phyloP scores from a whole-genome alignment of 2,888 invertebrate genomes.

The Zonitis immaculata region DNA sequence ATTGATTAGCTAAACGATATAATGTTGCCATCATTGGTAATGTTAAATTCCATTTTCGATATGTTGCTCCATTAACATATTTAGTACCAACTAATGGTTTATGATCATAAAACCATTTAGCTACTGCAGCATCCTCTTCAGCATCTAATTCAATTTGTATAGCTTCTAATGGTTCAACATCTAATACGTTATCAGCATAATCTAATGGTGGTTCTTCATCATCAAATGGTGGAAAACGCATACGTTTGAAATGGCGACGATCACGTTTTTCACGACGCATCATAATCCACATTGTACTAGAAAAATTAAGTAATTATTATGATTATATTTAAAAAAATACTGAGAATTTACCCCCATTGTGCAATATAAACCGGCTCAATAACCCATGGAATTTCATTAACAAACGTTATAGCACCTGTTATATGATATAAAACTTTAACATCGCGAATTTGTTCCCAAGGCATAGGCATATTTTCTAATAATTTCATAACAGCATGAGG shows the following conservation, averaged over 20 bases:
- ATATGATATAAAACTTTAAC: conserved; percentile 98
- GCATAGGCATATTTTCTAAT: conserved; percentile 99
- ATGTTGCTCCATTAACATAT: conserved; percentile 93
- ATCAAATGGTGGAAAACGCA: conserved; percentile 99
- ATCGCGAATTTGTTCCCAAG: conserved; percentile 99
- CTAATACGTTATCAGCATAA: conserved; percentile 98
- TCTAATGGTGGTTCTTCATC: conserved; percentile 99
- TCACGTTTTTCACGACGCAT: conserved; percentile 99
- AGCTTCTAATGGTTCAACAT: conserved; percentile 98
- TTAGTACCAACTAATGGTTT: conserved; percentile 90
- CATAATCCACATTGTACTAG: conserved; percentile 99
- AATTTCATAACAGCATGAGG: conserved; percentile 99
- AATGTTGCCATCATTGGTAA: conserved; percentile 97
- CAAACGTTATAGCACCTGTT: conserved; percentile 99
- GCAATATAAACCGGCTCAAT: conserved; percentile 99
- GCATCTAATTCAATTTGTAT: conserved; percentile 97
- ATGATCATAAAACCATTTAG: conserved; percentile 98
- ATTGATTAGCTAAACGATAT: conserved; percentile 95
- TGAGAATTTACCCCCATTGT: conserved; percentile 93
- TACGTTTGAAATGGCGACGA: conserved; percentile 96
- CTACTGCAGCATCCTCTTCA: conserved; percentile 87
- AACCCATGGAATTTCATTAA: conserved; percentile 99
- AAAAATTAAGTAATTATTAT: background rate
- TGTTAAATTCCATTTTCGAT: conserved; percentile 92
- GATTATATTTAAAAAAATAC: background rate